A percentile compares a stretch with the other conserved stretches of the same genome.
phyloP scores from a whole-genome alignment of 1,140 invertebrate genomes.

The Heliconius hewitsoni region DNA sequence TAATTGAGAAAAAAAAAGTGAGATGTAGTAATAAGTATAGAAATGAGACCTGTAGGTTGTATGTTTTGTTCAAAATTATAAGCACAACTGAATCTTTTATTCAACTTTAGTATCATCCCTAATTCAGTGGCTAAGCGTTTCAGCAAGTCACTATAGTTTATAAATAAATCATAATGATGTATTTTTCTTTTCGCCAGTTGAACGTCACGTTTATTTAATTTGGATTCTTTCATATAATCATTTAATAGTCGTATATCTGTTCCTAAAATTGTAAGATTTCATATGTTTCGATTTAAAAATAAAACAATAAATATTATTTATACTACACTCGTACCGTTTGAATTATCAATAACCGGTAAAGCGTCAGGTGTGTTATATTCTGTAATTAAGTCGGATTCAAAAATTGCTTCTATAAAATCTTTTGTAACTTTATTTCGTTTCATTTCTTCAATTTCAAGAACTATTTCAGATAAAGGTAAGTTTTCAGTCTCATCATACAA shows the following conservation, averaged over 20 bases:
- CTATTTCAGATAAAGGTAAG: neutral
- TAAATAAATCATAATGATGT: slow-evolving; percentile 25
- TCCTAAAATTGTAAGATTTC: neutral
- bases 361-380: slow-evolving; percentile 42
- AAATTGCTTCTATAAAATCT: slow-evolving; percentile 71
- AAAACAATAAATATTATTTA: slow-evolving; percentile 1
- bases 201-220: slow-evolving; percentile 9
- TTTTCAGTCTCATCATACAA: slow-evolving; percentile 23
- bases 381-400: slow-evolving; percentile 59
- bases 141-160: slow-evolving; percentile 51
- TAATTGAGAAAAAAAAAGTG: neutral
- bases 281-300: neutral
- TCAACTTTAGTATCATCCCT: slow-evolving; percentile 51
- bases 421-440: slow-evolving; percentile 58
- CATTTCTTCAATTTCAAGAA: slow-evolving; percentile 64
- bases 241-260: neutral
- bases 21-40: neutral
- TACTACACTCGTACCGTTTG: slow-evolving; percentile 22
- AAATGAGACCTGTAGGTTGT: neutral
- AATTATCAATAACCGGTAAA: slow-evolving; percentile 22
- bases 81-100: slow-evolving; percentile 52
- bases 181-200: neutral
- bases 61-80: slow-evolving; percentile 14
- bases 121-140: slow-evolving; percentile 51
- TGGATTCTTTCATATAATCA: neutral